Base-by-base conservation (phyloP, 2,113 vertebrate genomes). In the Hemicordylus capensis region DNA sequence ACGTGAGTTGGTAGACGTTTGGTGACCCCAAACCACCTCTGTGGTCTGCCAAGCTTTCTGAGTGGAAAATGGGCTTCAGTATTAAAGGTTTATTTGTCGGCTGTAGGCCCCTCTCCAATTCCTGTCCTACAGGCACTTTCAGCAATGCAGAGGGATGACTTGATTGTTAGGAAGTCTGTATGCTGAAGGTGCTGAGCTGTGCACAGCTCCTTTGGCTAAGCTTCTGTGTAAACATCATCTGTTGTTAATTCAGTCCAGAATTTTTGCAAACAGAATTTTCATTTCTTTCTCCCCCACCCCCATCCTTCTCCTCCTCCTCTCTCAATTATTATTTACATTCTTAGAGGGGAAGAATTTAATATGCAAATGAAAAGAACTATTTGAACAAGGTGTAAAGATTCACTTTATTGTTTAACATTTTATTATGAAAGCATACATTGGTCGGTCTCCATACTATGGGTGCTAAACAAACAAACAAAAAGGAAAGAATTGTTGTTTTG, bases 191-290 rank as follows among this genome's bases (percentile, higher is more conserved):
- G 15, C 39, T 80, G 2, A 85, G 34, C 90, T 85, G 51, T 54
- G 59, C 59, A 78, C 64, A 84, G 24, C 83, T 91, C 26, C 3
- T 1, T 84, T 14, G 31, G 70, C 84, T 86, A 88, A 86, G 80
- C 80, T 59, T 85, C 86, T 90, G 44, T 0, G 1, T 84, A 89
- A 92, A 92, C 31, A 88, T 88, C 81, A 87, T 89, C 88, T 90
- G 89, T 87, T 92, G 81, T 80, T 88, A 89, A 90, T 90, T 88
- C 82, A 92, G 56, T 56, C 72, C 86, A 80, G 80, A 80, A 67
- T 80, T 87, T 73, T 92, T 89, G 17, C 83, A 88, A 81, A 61
- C 81, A 80, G 73, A 72, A 69, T 39, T 83, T 89, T 59, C 42
- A 58, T 84, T 74, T 78, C 77, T 79, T 28, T n/a, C 8, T 26